These are phyloP conservation scores for Carabus problematicus DNA, from an alignment of 2,888 invertebrate genomes.

Conservation along the genomic window DNA sequence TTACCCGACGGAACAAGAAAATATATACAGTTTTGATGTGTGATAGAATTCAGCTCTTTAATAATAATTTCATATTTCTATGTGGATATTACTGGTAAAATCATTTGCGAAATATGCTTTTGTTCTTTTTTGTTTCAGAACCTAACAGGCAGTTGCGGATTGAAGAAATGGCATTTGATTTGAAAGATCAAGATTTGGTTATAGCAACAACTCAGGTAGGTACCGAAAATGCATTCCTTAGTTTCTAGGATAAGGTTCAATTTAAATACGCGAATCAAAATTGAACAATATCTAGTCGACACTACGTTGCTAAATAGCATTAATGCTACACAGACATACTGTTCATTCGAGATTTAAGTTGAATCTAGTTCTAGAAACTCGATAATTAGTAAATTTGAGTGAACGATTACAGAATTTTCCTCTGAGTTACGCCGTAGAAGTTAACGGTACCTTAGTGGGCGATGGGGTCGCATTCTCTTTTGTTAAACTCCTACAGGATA, in stretches of 20 bases:
- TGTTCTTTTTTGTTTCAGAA: too few species aligned
- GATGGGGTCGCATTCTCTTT: conserved; percentile 77
- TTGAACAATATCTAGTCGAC: conserved; percentile 18
- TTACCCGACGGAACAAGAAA: too few species aligned
- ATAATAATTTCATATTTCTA: too few species aligned
- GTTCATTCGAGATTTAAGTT: not conserved
- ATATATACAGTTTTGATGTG: too few species aligned
- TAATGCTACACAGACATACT: conserved; percentile 8
- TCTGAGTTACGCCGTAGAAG: conserved; percentile 64
- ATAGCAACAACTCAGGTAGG: conserved; percentile 46
- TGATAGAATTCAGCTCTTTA: too few species aligned
- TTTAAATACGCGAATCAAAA: conserved; percentile 11
- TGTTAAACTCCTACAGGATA: conserved; percentile 70
- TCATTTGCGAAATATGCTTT: too few species aligned
- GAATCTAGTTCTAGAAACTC: too few species aligned
- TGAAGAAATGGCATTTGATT: conserved; percentile 8
- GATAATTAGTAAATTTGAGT: too few species aligned
- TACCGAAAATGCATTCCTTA: too few species aligned
- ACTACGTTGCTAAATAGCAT: conserved; percentile 5
- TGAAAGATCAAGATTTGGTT: conserved; percentile 47
- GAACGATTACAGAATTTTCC: conserved; percentile 65
- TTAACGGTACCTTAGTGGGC: conserved; percentile 67
- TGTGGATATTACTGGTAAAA: too few species aligned
- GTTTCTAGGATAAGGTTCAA: too few species aligned
- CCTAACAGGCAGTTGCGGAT: not conserved